Base-by-base conservation (phyloP, 2,888 invertebrate genomes). In the Campopleginae sp. region DNA sequence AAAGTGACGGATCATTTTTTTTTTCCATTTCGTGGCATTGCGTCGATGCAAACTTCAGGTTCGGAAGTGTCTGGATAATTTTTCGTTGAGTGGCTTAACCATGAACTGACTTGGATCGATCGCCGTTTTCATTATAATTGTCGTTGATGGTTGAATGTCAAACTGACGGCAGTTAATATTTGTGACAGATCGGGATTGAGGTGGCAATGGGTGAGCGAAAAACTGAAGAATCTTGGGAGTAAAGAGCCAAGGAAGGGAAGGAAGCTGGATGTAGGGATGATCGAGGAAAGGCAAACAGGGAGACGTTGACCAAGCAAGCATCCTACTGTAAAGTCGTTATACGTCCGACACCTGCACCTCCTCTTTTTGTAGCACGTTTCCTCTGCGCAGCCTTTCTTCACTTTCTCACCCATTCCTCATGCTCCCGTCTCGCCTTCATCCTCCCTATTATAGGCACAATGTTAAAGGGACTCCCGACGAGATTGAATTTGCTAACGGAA, bases 401-500 rank as follows among this genome's bases (percentile, higher is more conserved):
- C 80, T 83, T 84, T 87, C 86, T 85, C 76, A 86, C 76, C 86
- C 86, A 84, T 89, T 89, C 89, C 86, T 89, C 89, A 86, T 89
- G 85, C 88, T 87, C 88, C 88, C 86, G 86, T 89, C 89, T 90
- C 90, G 89, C 90, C 92, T 91, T 91, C 92, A 91, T 92, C 91
- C 91, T 92, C 90, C 91, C 92, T 92, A 93, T 93, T 93, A 92
- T 91, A 88, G 88, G 91, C 90, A 92, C 92, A 93, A 93, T 93
- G 93, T 92, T 92, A 92, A 92, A 91, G 92, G 91, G 91, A 91
- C 90, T 91, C 91, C 91, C 91, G 90, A 91, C 92, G 92, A 93
- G 92, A 93, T 93, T 93, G 93, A 93, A 93, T 93, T 93, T 93
- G 92, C 93, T 91, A 92, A 92, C 92, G 91, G 92, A 92, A 92